Evolutionary conservation across 2,797 vertebrate genomes (phyloP).

Genomic region (Anableps anableps): DNA sequence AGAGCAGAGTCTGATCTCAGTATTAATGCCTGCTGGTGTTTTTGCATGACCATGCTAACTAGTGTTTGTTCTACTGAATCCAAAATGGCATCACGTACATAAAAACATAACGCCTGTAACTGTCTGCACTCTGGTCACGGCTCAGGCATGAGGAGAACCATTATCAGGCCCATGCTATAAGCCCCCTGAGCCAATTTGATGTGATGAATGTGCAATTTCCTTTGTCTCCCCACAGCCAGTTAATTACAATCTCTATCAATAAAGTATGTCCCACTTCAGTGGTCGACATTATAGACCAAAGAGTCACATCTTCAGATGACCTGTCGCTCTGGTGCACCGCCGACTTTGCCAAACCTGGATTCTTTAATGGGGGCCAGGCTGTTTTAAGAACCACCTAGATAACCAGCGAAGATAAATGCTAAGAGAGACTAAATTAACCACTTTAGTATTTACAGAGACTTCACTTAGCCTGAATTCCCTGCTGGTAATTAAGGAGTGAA

Average conservation of each 20-base stretch:
- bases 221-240: constrained; percentile 73
- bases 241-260: constrained; percentile 81
- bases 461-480: constrained; percentile 61
- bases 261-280: constrained; percentile 69
- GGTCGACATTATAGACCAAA: constrained; percentile 57
- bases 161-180: constrained; percentile 66
- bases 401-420: constrained; percentile 52
- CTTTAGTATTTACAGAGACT: constrained; percentile 64
- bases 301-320: constrained; percentile 62
- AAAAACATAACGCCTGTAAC: constrained; percentile 42
- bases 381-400: constrained; percentile 58
- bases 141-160: constrained; percentile 68
- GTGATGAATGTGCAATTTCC: constrained; percentile 83
- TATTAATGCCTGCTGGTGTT: constrained; percentile 10
- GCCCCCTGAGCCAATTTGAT: constrained; percentile 74
- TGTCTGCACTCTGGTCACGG: constrained; percentile 66
- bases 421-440: constrained; percentile 57
- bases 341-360: constrained; percentile 52
- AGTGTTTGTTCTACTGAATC: constrained; percentile 14
- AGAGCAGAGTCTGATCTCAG: neutral
- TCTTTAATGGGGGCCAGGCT: constrained; percentile 51
- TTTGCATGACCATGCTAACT: constrained; percentile 23
- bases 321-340: constrained; percentile 49
- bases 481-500: constrained; percentile 61
- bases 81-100: constrained; percentile 17